Percentiles rank a stretch among this genome's conserved stretches.
Evolutionary conservation across 2,888 invertebrate species (phyloP).

Genomic region (Salticus scenicus): DNA sequence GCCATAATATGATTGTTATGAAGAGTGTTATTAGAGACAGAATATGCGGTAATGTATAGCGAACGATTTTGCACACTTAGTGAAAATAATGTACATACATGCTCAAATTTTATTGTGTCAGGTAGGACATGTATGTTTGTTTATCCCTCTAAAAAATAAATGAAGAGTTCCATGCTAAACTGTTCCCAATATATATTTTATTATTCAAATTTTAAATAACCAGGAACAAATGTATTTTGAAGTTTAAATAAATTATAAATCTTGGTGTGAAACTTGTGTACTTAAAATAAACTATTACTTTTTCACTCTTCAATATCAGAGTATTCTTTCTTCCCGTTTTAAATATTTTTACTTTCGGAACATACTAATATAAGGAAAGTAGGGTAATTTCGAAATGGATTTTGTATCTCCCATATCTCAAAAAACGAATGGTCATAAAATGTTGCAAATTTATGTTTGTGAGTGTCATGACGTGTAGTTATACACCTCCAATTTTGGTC

Average conservation of each 20-base stretch:
- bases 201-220: conserved; percentile 73
- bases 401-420: no score
- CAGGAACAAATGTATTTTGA: conserved; percentile 71
- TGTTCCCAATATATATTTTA: conserved; percentile 73
- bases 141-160: conserved; percentile 40
- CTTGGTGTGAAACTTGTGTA: conserved; percentile 70
- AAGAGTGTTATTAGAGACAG: conserved; percentile 21
- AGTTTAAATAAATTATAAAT: conserved; percentile 69
- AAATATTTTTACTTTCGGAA: no score
- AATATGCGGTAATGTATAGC: conserved; percentile 31
- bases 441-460: no score
- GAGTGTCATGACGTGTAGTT: no score
- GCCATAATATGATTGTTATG: conserved; percentile 15
- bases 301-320: conserved; percentile 46
- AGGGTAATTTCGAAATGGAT: no score
- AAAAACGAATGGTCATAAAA: no score
- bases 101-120: conserved; percentile 62
- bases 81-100: conserved; percentile 46
- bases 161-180: conserved; percentile 72
- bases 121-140: conserved; percentile 47
- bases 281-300: conserved; percentile 55
- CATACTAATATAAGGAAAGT: no score
- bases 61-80: conserved; percentile 17
- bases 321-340: background rate
- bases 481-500: no score